Base-by-base conservation (phyloP, 1,140 invertebrate species). In the Conus ventricosus region DNA sequence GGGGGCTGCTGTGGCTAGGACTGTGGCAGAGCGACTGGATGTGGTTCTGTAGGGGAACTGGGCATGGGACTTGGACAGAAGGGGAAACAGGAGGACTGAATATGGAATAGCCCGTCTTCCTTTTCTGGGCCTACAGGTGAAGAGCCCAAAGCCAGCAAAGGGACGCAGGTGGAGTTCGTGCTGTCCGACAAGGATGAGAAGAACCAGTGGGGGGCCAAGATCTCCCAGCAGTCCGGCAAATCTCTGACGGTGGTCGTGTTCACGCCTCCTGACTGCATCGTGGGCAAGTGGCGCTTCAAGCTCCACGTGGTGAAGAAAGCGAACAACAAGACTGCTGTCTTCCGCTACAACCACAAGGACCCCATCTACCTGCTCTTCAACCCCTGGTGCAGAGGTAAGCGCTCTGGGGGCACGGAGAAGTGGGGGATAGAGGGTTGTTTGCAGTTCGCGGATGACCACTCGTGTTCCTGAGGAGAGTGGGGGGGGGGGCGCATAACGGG, bases 201-300 rank as follows among this genome's bases (percentile, higher is more conserved):
- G 3, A 88, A 90, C 15, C 25, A 92, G 27, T 97, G 96, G 96
- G 95, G 95, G 27, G 96, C 96, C 1, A 94, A 89, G 53, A 89
- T 93, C 53, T 17, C 87, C 71, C 57, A 51, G 11, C 83, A 89
- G 27, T 81, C 90, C 10, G 91, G 82, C 23, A 88, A 92, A 11
- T n/a, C 17, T 7, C 17, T 93, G 20, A 89, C 63, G 4, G 39
- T 94, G 4, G 82, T 82, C n/a, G 76, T 94, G 11, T 89, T 89
- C 86, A 90, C 91, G 0, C 96, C 97, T 0, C 95, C 97, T 0
- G 96, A 97, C 78, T 97, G 97, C 89, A 96, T 97, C 17, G 97
- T 99, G 7, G 98, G 97, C 13, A 97, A 97, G 91, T 99, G 98
- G 98, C 96, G 96, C 75, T 95, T 99, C 89, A 97, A 98, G 57